Evolutionary conservation across 2,113 vertebrate species (phyloP).

Genomic region (Alaudala cheleensis): DNA sequence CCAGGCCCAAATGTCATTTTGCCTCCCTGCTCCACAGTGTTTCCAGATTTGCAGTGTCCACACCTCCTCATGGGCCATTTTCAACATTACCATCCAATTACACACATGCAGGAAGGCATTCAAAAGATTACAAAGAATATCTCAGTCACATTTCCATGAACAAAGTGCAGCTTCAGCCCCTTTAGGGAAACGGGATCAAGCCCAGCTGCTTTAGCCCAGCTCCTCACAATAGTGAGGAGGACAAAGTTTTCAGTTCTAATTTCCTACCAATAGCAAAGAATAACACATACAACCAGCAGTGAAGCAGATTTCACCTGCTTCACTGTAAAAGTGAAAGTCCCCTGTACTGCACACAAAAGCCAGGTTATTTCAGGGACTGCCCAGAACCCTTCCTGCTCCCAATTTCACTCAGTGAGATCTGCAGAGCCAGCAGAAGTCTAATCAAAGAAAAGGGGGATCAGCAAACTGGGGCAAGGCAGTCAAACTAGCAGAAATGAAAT

Average conservation of each 20-base stretch:
- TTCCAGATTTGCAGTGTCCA: background rate
- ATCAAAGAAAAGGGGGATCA: background rate
- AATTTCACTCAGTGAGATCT: accelerated
- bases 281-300: accelerated
- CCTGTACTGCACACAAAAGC: background rate
- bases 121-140: background rate
- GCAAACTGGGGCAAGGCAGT: background rate
- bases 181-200: background rate
- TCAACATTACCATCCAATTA: background rate
- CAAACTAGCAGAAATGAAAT: background rate
- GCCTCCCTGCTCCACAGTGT: background rate
- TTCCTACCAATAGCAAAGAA: background rate
- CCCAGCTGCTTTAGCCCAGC: background rate
- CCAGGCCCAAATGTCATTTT: background rate
- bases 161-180: background rate
- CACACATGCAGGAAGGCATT: background rate
- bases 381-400: background rate
- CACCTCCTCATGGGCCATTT: accelerated
- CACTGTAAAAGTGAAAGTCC: too few species aligned
- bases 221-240: background rate
- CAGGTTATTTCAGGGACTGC: background rate
- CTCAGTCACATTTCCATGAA: background rate
- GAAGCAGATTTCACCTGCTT: background rate
- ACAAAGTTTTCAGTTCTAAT: background rate
- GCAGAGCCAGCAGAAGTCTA: background rate